Evolutionary conservation across 2,113 vertebrate genomes (phyloP).

Genomic region (Actenoides hombroni): DNA sequence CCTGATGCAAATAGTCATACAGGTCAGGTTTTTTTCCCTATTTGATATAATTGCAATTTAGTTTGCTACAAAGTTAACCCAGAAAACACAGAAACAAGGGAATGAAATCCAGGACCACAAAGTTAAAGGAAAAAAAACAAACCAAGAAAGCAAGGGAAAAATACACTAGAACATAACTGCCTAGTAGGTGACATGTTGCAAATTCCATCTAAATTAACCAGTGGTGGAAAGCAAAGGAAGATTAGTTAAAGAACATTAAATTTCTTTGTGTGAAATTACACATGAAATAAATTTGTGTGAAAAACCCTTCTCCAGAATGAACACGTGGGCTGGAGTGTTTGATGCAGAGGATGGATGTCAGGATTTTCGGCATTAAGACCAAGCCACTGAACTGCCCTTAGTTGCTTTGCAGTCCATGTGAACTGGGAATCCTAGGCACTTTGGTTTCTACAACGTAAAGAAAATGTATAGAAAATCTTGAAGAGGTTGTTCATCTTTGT

Average conservation of each 20-base stretch:
- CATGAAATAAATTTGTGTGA: too few species aligned
- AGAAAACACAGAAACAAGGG: background rate
- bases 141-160: background rate
- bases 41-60: background rate
- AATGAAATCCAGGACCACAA: background rate
- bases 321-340: background rate
- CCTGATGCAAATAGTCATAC: background rate
- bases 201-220: background rate
- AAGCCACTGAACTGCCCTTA: background rate
- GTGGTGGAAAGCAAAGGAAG: background rate
- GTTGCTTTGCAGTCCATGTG: background rate
- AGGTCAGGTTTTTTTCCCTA: background rate
- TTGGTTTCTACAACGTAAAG: rapidly evolving
- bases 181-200: background rate
- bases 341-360: background rate
- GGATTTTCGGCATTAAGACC: background rate
- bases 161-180: background rate
- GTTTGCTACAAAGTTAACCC: background rate
- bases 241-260: background rate
- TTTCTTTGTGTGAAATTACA: background rate
- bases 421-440: background rate
- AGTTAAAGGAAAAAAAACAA: background rate
- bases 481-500: background rate
- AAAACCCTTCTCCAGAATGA: background rate
- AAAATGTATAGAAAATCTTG: background rate